A percentile compares a stretch with the other conserved stretches of the same genome.
phyloP scores from a whole-genome alignment of 2,888 invertebrate genomes.

The Acleris laterana region DNA sequence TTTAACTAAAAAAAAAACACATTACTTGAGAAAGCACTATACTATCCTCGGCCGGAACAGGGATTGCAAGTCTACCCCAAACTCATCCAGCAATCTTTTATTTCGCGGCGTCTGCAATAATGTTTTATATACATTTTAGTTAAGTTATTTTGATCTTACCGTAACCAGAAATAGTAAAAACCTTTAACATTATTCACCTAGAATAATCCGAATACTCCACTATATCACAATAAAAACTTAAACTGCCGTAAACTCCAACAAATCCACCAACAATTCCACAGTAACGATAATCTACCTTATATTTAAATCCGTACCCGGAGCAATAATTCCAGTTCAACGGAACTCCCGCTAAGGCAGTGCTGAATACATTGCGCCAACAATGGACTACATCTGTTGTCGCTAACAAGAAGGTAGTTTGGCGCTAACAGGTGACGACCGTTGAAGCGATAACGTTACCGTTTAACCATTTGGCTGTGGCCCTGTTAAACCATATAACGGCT shows the following conservation, averaged over 20 bases:
- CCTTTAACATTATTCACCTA: too few species aligned
- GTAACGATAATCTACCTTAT: constrained; percentile 12
- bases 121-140: too few species aligned
- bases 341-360: constrained; percentile 15
- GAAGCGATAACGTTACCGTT: not conserved
- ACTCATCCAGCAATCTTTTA: too few species aligned
- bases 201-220: too few species aligned
- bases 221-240: not conserved
- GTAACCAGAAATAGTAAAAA: too few species aligned
- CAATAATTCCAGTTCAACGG: constrained; percentile 16
- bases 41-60: too few species aligned
- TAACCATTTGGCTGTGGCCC: not conserved
- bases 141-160: too few species aligned
- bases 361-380: constrained; percentile 26
- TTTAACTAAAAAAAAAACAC: too few species aligned
- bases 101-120: too few species aligned
- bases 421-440: not conserved
- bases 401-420: constrained; percentile 23
- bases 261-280: not conserved
- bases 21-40: too few species aligned
- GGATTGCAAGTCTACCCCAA: too few species aligned
- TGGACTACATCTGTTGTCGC: constrained; percentile 23
- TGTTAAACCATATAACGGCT: too few species aligned
- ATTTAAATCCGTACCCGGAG: constrained; percentile 7
- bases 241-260: not conserved